These are phyloP conservation scores for Caenorhabditis remanei DNA, from an alignment of 1,140 invertebrate genomes.

Conservation along the genomic window DNA sequence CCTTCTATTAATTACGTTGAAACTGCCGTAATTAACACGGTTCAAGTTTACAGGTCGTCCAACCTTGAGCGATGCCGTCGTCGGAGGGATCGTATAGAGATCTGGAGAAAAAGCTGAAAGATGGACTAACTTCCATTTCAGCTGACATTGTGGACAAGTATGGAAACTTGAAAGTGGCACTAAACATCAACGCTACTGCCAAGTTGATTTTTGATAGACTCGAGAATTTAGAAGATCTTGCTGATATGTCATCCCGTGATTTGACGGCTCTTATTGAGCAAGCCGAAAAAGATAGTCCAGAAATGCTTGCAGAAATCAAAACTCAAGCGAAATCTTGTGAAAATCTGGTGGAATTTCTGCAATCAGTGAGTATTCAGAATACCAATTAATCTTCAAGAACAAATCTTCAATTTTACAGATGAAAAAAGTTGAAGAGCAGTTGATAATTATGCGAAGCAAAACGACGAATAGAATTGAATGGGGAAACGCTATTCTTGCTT, in stretches of 20 bases:
- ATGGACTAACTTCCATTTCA: slow-evolving; percentile 43
- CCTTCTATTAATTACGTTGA: too few relatives aligned
- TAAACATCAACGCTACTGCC: slow-evolving; percentile 11
- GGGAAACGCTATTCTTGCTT: slow-evolving; percentile 39
- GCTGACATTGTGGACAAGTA: slow-evolving; percentile 28
- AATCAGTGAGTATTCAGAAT: neutral
- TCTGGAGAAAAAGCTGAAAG: slow-evolving; percentile 33
- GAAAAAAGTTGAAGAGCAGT: slow-evolving; percentile 35
- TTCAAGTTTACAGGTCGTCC: neutral
- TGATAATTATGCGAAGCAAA: slow-evolving; percentile 37
- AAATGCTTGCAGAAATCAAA: slow-evolving; percentile 40
- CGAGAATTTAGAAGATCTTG: slow-evolving; percentile 11
- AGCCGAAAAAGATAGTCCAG: slow-evolving; percentile 11
- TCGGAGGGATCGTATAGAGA: slow-evolving; percentile 26
- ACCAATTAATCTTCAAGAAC: neutral
- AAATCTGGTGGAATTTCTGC: slow-evolving; percentile 30
- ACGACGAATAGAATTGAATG: slow-evolving; percentile 20
- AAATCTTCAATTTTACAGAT: neutral
- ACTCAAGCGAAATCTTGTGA: slow-evolving; percentile 14
- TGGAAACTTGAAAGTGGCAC: slow-evolving; percentile 36
- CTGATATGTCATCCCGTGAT: slow-evolving; percentile 21
- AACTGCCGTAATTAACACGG: too few relatives aligned
- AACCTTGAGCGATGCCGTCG: slow-evolving; percentile 12
- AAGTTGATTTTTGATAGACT: slow-evolving; percentile 43
- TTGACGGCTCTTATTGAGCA: slow-evolving; percentile 2